Evolutionary conservation across 1,140 invertebrate genomes (phyloP), one percentile per base, ranked within the genome.

Genomic region (Papilio machaon): DNA sequence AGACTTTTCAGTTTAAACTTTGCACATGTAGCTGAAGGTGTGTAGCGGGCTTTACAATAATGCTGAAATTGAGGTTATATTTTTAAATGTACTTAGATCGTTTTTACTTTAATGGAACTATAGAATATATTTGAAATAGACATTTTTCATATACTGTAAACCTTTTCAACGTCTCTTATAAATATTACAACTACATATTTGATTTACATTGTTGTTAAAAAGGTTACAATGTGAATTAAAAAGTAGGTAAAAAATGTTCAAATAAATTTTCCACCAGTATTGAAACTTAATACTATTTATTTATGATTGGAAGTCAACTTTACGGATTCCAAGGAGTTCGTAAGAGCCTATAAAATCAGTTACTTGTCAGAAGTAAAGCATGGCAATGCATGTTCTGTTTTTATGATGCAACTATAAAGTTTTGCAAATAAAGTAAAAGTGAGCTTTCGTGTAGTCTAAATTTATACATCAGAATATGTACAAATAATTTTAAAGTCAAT

Each of bases 61-160:
- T 5, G 23, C 19, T 64, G 19, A 30, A 30, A 30, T 13, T 19
- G 23, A n/a, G 17, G 2, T 60, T 60, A 23, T 60, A 8, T 60
- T 60, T 60, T 60, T 9, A 19, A 58, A 35, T 70, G 30, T 70
- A 38, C n/a, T 35, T 70, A 7, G 13, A 15, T 15, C 8, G 15
- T 23, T 70, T 35, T 0, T 23, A 13, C 19, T 64, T 67, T 70
- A 35, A 70, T 35, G 23, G 64, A 70, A 70, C 64, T 70, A 35
- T 70, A 70, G 13, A 64, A 30, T 30, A 70, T 11, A 15, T 70
- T 70, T 15, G 3, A 70, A 70, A 38, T 17, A 70, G 23, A 70
- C 64, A 70, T 70, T 70, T 30, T 70, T 38, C 64, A 70, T 5
- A 35, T 35, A 15, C 64, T 35, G 35, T 70, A 70, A 70, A 70